Evolutionary conservation across 2,888 invertebrate species (phyloP), one percentile per base, ranked within the genome.

Genomic region (Andrena marginata): DNA sequence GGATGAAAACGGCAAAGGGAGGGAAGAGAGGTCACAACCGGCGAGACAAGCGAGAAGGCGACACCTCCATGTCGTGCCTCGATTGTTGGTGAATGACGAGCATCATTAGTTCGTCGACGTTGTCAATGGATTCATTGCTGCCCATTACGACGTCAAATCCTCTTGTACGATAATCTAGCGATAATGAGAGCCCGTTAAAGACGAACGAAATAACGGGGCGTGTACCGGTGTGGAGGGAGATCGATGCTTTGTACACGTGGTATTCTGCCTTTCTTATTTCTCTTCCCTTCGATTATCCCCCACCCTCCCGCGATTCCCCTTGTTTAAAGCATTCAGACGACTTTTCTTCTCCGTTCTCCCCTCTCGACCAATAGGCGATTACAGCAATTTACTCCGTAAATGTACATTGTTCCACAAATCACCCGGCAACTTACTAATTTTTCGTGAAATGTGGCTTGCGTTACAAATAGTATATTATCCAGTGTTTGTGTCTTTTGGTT

Each of bases 121-220:
- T 89, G 92, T 91, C 92, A 92, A 92, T 92, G 92, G 90, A 90
- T 89, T 91, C 90, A 91, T 89, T 90, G 91, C 90, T 87, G 89
- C 82, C 91, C 87, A 90, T 91, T 90, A 92, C 87, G 86, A 88
- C 85, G 88, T 88, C 88, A 89, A 91, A 90, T 89, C 87, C 89
- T 89, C 90, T 91, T 92, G 92, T 90, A 90, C 89, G 89, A 92
- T 92, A 92, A 92, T 92, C 92, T 92, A 90, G 89, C 90, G 91
- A 91, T 92, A 92, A 92, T 92, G 91, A 92, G 89, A 84, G 86
- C 91, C 91, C 89, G 91, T 92, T 92, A 90, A 86, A 87, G 85
- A 84, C 85, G 82, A 76, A 79, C 82, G 77, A 78, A 81, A 78
- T 85, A 88, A 86, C 88, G 80, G 82, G 80, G 84, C 83, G 63